phyloP scores from a whole-genome alignment of 23 tunicate genomes.

The Styela clava region DNA sequence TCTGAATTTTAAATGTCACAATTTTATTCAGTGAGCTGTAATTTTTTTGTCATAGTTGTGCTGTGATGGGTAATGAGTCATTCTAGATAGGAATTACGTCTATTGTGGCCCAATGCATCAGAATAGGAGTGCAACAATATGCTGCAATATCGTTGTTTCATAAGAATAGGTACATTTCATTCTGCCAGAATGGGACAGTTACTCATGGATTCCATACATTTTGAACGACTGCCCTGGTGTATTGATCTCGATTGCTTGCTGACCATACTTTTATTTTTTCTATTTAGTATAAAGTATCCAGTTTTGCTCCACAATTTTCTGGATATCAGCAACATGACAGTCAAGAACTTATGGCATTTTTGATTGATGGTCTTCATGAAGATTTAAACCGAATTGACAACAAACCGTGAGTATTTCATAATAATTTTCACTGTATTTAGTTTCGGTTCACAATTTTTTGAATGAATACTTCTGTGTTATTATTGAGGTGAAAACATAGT shows the following conservation, averaged over 20 bases:
- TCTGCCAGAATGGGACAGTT: no score
- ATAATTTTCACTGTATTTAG: background rate
- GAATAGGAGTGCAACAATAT: no score
- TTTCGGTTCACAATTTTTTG: background rate
- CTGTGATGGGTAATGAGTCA: no score
- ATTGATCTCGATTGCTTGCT: background rate
- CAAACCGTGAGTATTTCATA: slow-evolving; percentile 65
- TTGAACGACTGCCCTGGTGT: no score
- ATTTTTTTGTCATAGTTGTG: no score
- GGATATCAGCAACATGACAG: slow-evolving; percentile 97
- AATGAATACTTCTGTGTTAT: background rate
- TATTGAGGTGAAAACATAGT: background rate
- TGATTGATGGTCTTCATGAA: slow-evolving; percentile 91
- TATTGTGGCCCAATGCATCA: no score
- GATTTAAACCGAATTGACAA: slow-evolving; percentile 74
- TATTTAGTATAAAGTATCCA: slow-evolving; percentile 59
- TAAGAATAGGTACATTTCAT: no score
- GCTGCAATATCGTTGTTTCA: no score
- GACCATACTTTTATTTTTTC: background rate
- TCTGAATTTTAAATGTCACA: background rate
- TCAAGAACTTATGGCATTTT: slow-evolving; percentile 80
- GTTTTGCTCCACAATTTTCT: slow-evolving; percentile 84
- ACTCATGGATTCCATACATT: no score
- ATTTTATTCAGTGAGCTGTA: background rate
- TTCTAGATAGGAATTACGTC: no score